These are phyloP conservation scores for Scortum barcoo DNA, from an alignment of 2,113 vertebrate genomes.

Conservation along the genomic window DNA sequence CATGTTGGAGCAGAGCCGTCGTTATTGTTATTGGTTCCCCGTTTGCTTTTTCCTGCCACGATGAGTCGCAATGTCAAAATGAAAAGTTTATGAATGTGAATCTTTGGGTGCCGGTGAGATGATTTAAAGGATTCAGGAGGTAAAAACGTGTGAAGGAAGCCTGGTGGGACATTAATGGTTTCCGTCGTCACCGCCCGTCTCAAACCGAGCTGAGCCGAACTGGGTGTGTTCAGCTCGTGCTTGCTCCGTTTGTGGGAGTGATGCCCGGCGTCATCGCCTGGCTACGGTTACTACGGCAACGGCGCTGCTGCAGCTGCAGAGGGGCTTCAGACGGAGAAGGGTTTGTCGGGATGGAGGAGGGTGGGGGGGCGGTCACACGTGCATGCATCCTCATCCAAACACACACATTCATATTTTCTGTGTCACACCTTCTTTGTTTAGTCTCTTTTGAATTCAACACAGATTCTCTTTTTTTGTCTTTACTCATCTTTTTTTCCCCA, in stretches of 20 bases:
- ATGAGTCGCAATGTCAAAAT: too few relatives aligned
- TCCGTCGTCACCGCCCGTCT: neutral
- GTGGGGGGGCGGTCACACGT: slow-evolving; percentile 45
- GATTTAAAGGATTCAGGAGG: too few relatives aligned
- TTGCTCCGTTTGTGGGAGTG: slow-evolving; percentile 21
- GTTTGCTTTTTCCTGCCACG: too few relatives aligned
- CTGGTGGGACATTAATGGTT: too few relatives aligned
- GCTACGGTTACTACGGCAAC: slow-evolving; percentile 53
- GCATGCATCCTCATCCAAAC: slow-evolving; percentile 25
- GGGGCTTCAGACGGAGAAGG: slow-evolving; percentile 40
- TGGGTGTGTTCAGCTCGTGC: slow-evolving; percentile 52
- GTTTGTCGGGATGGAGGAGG: slow-evolving; percentile 14
- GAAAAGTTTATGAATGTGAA: too few relatives aligned
- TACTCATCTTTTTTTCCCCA: neutral
- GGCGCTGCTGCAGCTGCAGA: slow-evolving; percentile 45
- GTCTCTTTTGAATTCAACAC: neutral
- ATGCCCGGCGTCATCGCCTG: slow-evolving; percentile 63
- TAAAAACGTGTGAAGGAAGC: too few relatives aligned
- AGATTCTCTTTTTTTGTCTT: too few relatives aligned
- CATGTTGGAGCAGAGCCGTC: too few relatives aligned
- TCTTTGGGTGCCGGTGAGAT: too few relatives aligned
- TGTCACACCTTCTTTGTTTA: slow-evolving; percentile 41
- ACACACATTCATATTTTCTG: slow-evolving; percentile 2
- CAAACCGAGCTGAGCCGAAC: slow-evolving; percentile 15
- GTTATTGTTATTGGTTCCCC: too few relatives aligned